Evolutionary conservation across 2,888 invertebrate species (phyloP), one percentile per base, ranked within the genome.

Genomic region (Drosophila borborema): DNA sequence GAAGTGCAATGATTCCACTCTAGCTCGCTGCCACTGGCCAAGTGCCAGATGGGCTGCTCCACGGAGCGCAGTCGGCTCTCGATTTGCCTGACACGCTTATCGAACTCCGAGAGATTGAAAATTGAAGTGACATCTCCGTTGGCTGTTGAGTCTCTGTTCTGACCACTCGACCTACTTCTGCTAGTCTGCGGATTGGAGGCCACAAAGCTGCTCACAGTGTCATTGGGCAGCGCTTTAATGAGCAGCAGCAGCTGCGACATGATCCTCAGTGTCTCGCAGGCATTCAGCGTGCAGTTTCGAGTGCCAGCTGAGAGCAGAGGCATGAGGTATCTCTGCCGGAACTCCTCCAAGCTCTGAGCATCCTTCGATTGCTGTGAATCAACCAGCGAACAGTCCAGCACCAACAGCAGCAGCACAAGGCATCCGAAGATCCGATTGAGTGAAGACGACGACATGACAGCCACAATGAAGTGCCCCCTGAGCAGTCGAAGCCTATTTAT

Each of bases 11-110:
- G 93, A 91, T 95, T 94, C 94, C 95, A 94, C 68, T 94, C 94
- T 10, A 83, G 76, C 56, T 94, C 93, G 49, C 94, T 93, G 38
- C 93, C 93, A 49, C 93, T 92, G 3, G 94, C 93, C 53, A 95
- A 92, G 74, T 93, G 93, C 96, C 96, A 96, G 59, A 95, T 94
- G 78, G 95, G 95, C 89, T 96, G 95, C 89, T 96, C 96, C 64
- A 96, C 93, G 2, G 95, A 95, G 64, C 95, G 92, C 20, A 96
- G 90, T 54, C 95, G 92, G 64, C 95, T 93, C 79, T 95, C 95
- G 45, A 95, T 92, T 66, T 94, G 93, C 3, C 93, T 89, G 28
- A 94, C 90, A 7, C 90, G 85, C 69, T 92, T 92, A 40, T 90
- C 86, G 31, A 81, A 84, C 40, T 91, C 90, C 10, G 82, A 71